Evolutionary conservation across 2,797 vertebrate species (phyloP), one percentile per base, ranked within the genome.

Genomic region (Muscicapa striata): DNA sequence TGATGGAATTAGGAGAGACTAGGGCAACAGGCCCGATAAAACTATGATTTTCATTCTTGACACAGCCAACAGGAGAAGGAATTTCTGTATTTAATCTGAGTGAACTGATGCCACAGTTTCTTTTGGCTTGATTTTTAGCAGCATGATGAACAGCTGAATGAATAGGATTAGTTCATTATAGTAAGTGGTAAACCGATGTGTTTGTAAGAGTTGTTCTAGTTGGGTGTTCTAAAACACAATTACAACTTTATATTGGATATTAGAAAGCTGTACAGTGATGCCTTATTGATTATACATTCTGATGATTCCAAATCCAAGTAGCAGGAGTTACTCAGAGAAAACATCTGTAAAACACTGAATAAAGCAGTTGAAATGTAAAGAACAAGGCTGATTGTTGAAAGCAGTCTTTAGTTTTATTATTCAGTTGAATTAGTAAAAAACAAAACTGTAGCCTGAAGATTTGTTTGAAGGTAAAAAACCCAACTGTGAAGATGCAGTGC

Each of bases 91-190:
- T 95, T 81, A 84, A 92, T 84, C n/a, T 75, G 58, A 88, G 55
- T 68, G 36, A 91, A 69, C 34, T 43, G 43, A 76, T 61, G 76
- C 49, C 52, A 61, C 46, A 6, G 43, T 95, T 95, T 62, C 59
- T 89, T 87, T 78, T 93, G 76, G 16, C 76, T 66, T 90, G 40
- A 38, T 81, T 93, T 94, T 84, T 51, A 84, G 48, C 46, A 82
- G n/a, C 18, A 15, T 41, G 49, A 72, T 72, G 67, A 95, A 58
- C 61, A 77, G 45, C 54, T 67, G 76, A 87, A 24, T 72, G 58
- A 84, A 68, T 43, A 81, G 46, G 51, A 84, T 93, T 84, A 78
- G 43, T 66, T 95, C 27, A 40, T 85, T 85, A 43, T 15, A 74
- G 38, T 85, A 69, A 74, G 29, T 43, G 64, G 45, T 73, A 77